These are phyloP conservation scores for Holothuria leucospilota DNA, from an alignment of 53 echinoderm and acorn worm species.

Conservation along the genomic window DNA sequence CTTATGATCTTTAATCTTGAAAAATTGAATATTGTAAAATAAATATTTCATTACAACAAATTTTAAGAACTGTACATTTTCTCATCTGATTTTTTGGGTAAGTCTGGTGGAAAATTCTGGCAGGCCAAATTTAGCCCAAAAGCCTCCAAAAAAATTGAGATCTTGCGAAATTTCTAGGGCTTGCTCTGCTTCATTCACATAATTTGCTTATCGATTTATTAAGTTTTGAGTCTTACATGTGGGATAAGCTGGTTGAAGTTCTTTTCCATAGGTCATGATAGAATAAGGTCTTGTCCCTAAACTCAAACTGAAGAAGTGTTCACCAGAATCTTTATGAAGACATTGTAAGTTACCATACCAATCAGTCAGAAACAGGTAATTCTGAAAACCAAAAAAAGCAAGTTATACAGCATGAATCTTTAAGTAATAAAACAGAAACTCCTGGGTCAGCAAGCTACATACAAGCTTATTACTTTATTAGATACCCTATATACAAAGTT, in stretches of 20 bases:
- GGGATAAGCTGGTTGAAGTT: constrained; percentile 53
- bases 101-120: too few species aligned
- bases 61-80: too few species aligned
- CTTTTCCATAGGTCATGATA: constrained; percentile 64
- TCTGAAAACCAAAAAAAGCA: constrained; percentile 47
- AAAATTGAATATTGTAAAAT: too few species aligned
- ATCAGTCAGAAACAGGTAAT: constrained; percentile 76
- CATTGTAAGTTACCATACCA: constrained; percentile 69
- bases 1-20: too few species aligned
- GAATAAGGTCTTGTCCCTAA: constrained; percentile 78
- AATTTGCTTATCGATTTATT: background rate
- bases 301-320: constrained; percentile 63
- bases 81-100: too few species aligned
- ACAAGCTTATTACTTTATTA: too few species aligned
- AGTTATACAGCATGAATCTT: background rate
- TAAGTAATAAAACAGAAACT: too few species aligned
- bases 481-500: too few species aligned
- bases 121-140: too few species aligned
- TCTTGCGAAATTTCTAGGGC: background rate
- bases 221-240: constrained; percentile 65
- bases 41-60: too few species aligned
- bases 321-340: constrained; percentile 59
- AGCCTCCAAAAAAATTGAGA: too few species aligned
- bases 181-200: background rate
- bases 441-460: too few species aligned